A percentile compares a stretch with the other conserved stretches of the same genome.
Evolutionary conservation across 2,888 invertebrate species (phyloP).

Genomic region (Ennomos quercinarius): DNA sequence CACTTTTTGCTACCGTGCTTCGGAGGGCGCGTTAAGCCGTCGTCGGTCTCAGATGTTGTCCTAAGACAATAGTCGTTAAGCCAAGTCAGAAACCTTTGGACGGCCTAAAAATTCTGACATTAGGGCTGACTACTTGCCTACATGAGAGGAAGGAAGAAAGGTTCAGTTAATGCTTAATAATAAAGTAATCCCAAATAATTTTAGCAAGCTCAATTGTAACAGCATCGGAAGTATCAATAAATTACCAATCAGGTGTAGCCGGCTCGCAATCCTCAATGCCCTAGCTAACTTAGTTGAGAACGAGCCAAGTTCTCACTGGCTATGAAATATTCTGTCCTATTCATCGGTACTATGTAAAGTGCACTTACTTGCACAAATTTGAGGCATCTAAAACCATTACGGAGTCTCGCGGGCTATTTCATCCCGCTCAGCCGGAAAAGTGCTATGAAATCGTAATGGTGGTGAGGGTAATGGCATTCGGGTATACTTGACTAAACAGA

Average conservation of each 20-base stretch:
- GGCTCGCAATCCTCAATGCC: conserved; percentile 46
- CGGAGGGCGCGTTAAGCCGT: too few species aligned
- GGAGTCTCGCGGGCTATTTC: conserved; percentile 54
- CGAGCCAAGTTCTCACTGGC: conserved; percentile 62
- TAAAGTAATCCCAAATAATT: too few species aligned
- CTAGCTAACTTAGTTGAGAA: conserved; percentile 63
- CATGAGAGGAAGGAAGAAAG: too few species aligned
- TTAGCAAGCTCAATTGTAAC: neutral
- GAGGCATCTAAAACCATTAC: conserved; percentile 59
- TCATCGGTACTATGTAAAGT: conserved; percentile 62
- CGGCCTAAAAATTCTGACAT: too few species aligned
- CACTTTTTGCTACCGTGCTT: too few species aligned
- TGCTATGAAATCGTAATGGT: conserved; percentile 61
- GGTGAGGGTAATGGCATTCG: conserved; percentile 54
- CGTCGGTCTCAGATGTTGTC: too few species aligned
- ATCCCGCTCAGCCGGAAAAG: conserved; percentile 60
- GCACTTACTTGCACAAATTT: conserved; percentile 69
- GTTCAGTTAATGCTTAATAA: too few species aligned
- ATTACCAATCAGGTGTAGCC: conserved; percentile 65
- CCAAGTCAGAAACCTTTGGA: too few species aligned
- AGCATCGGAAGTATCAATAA: conserved; percentile 51
- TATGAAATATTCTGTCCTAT: conserved; percentile 72
- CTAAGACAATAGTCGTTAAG: too few species aligned
- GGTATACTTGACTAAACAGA: conserved; percentile 54
- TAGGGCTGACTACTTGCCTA: too few species aligned